phyloP scores from a whole-genome alignment of 2,113 vertebrate genomes.

The Passer domesticus region DNA sequence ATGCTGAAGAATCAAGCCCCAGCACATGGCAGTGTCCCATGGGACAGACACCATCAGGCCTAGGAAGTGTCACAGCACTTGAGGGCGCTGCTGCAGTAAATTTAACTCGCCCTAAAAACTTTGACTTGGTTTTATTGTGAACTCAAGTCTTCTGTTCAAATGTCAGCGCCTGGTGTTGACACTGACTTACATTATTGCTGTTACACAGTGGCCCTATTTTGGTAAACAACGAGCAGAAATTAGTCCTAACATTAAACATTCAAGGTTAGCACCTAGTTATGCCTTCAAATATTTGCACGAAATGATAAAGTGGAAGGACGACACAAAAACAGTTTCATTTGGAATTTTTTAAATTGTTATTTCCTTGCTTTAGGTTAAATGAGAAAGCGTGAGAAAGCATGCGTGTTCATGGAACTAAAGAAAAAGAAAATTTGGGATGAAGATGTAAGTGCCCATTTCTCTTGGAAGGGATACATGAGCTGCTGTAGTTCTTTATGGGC shows the following conservation, averaged over 20 bases:
- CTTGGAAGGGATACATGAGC: background rate
- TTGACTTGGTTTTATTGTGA: background rate
- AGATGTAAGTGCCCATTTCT: background rate
- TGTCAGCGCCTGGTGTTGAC: background rate
- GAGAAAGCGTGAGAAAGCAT: background rate
- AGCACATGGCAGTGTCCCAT: background rate
- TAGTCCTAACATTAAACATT: background rate
- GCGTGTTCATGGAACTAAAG: background rate
- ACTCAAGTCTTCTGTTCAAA: background rate
- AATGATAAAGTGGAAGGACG: background rate
- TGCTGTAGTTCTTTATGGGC: background rate
- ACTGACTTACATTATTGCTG: background rate
- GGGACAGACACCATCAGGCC: background rate
- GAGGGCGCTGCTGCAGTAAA: slow-evolving; percentile 68
- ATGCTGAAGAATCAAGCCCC: background rate
- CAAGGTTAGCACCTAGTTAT: slow-evolving; percentile 29
- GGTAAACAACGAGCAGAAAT: background rate
- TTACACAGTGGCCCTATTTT: background rate
- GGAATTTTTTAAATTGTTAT: background rate
- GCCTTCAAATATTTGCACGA: background rate
- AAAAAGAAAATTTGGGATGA: background rate
- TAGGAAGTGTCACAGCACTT: slow-evolving; percentile 28
- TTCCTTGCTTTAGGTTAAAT: background rate
- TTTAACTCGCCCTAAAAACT: slow-evolving; percentile 35
- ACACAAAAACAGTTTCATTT: background rate